Evolutionary conservation across 2,888 invertebrate genomes (phyloP).

Genomic region (Agrilus mali): DNA sequence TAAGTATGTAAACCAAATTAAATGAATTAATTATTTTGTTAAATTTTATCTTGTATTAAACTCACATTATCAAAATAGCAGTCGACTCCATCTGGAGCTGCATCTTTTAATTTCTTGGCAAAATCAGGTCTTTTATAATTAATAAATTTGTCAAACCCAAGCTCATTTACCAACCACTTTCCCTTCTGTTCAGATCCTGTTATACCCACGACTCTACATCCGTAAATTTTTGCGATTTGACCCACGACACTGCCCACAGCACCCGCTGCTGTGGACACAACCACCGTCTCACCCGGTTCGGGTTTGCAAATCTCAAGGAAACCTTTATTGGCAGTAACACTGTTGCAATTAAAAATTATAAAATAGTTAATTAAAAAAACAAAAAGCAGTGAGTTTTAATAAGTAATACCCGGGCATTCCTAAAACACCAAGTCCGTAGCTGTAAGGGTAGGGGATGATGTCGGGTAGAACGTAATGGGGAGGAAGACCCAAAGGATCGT

Average conservation of each 20-base stretch:
- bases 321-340: conserved; percentile 65
- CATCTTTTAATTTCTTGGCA: conserved; percentile 39
- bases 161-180: conserved; percentile 49
- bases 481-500: not conserved
- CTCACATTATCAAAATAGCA: conserved; percentile 68
- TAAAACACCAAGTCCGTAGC: conserved; percentile 48
- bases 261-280: conserved; percentile 62
- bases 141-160: conserved; percentile 54
- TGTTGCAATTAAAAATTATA: conserved; percentile 22
- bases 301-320: conserved; percentile 57
- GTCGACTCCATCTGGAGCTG: conserved; percentile 56
- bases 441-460: conserved; percentile 42
- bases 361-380: not conserved
- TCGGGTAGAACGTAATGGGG: conserved; percentile 39
- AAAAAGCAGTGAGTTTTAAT: not conserved
- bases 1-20: too few species aligned
- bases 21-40: too few species aligned
- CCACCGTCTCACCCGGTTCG: conserved; percentile 59
- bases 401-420: conserved; percentile 56
- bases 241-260: conserved; percentile 68
- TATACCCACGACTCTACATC: conserved; percentile 56
- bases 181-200: conserved; percentile 60
- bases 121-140: conserved; percentile 57
- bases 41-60: not conserved
- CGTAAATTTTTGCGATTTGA: conserved; percentile 64